Evolutionary conservation across 1,140 invertebrate species (phyloP).

Genomic region (Leptinotarsa texana): DNA sequence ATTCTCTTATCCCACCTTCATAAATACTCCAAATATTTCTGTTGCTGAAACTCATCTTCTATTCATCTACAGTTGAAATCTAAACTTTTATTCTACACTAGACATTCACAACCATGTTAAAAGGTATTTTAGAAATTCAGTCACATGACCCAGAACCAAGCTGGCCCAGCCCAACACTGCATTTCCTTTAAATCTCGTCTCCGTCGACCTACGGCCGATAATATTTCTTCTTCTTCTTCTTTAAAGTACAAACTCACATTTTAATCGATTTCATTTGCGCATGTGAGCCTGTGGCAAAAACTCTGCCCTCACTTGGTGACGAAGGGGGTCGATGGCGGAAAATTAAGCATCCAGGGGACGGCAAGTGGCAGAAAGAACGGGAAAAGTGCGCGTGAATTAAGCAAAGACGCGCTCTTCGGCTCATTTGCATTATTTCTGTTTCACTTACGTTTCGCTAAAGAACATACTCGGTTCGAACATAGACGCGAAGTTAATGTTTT

Average conservation of each 20-base stretch:
- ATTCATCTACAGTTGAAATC: too few relatives aligned
- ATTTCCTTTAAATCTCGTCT: conserved; percentile 41
- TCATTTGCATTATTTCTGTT: conserved; percentile 55
- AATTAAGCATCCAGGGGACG: conserved; percentile 37
- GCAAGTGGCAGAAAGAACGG: conserved; percentile 49
- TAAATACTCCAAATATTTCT: too few relatives aligned
- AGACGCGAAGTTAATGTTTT: neutral
- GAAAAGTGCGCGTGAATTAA: conserved; percentile 56
- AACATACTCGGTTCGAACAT: conserved; percentile 6
- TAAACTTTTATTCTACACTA: too few relatives aligned
- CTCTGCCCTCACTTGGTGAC: conserved; percentile 50
- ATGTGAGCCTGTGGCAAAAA: conserved; percentile 57
- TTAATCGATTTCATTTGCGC: conserved; percentile 57
- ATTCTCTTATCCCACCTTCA: too few relatives aligned
- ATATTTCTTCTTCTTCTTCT: conserved; percentile 34
- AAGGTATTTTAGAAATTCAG: neutral
- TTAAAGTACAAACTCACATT: conserved; percentile 56
- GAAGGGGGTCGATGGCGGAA: conserved; percentile 35
- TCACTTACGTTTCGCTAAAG: conserved; percentile 49
- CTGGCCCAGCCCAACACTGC: neutral
- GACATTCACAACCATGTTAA: too few relatives aligned
- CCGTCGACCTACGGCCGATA: conserved; percentile 4
- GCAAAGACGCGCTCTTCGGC: conserved; percentile 54
- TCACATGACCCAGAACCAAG: neutral
- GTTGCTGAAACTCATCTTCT: too few relatives aligned